Base-by-base conservation (phyloP, 2,113 vertebrate genomes). In the Sinocyclocheilus anophthalmus region DNA sequence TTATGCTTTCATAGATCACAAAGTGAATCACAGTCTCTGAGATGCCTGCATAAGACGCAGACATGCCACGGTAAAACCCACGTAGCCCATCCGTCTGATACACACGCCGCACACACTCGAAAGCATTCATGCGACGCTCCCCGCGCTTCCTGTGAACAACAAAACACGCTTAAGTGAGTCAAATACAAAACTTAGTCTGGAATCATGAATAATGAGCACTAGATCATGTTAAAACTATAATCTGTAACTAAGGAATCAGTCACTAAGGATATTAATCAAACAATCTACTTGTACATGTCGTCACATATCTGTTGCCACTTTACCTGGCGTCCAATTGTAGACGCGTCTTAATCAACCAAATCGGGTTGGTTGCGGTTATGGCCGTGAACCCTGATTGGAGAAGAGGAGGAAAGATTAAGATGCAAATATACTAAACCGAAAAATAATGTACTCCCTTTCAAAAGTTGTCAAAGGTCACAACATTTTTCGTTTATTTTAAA, bases 11-110 rank as follows among this genome's bases (percentile, higher is more conserved):
- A 89, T 99, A 99, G 93, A 99, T 97, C 93, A 98, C 97, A 91
- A 99, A 99, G 90, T 99, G 97, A 91, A 99, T 97, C 78, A 99
- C 97, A 86, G 98, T 99, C 94, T 99, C 98, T 37, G 98, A 99
- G 94, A 99, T 99, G 92, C 98, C 97, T 6, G 97, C 98, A 0
- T 99, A 99, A 0, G 98, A 99, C 1, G 98, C 98, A 0, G 98
- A 99, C 97, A 99, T 98, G 86, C 98, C 98, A 75, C 96, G 95
- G 93, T 99, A 99, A 95, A 99, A 99, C 75, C 98, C 98, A 90
- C 93, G 96, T n/a, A 97, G 67, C 45, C 98, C 98, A 75, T 99
- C 98, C 79, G 94, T 91, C 87, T 91, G 96, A 94, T 99, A 99
- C 24, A 99, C 98, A 88, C 94, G 96, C 65, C 91, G 94, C 89